phyloP scores from a whole-genome alignment of 2,113 vertebrate genomes.

The Cromileptes altivelis region DNA sequence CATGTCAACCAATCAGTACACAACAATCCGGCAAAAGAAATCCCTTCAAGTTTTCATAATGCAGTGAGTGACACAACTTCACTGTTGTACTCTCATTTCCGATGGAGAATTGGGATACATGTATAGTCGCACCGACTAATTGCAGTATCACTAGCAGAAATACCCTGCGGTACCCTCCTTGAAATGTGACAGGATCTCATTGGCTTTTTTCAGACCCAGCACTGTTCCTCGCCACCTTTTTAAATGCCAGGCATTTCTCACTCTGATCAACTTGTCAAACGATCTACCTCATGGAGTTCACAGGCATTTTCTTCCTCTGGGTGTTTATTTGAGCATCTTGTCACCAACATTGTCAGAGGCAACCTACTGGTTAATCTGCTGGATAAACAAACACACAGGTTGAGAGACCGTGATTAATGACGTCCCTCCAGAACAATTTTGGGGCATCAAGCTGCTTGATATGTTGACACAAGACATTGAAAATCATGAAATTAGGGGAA shows the following conservation, averaged over 20 bases:
- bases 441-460: constrained; percentile 14
- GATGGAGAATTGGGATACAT: neutral
- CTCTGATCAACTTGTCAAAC: neutral
- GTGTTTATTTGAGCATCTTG: constrained; percentile 19
- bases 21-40: neutral
- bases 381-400: constrained; percentile 10
- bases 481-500: neutral
- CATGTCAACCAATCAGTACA: neutral
- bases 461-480: constrained; percentile 2
- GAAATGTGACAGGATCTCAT: constrained; percentile 3
- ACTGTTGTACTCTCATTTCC: neutral
- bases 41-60: neutral
- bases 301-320: neutral
- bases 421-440: neutral
- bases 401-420: constrained; percentile 2
- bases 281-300: neutral
- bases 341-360: neutral
- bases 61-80: neutral
- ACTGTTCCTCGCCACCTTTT: neutral
- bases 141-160: neutral
- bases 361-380: constrained; percentile 23
- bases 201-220: neutral
- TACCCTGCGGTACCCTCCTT: neutral
- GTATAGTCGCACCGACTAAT: neutral
- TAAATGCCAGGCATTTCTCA: neutral